phyloP scores from a whole-genome alignment of 2,888 invertebrate species.

The Xiphydria camelus region DNA sequence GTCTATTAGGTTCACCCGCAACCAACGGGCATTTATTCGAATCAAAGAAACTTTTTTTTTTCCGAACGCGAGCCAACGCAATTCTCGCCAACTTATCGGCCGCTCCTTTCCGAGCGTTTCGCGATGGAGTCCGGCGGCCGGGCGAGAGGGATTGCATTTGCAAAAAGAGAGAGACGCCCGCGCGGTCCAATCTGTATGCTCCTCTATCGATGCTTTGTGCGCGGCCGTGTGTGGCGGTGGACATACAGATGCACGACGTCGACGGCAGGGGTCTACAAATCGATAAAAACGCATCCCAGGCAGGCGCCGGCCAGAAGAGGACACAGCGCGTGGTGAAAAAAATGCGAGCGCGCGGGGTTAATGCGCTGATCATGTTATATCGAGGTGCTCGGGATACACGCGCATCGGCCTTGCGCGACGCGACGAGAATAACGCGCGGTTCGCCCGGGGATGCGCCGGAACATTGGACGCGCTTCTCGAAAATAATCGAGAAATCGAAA shows the following conservation, averaged over 20 bases:
- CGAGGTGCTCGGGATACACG: slow-evolving; percentile 49
- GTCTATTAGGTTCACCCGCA: no score
- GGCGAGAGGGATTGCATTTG: slow-evolving; percentile 17
- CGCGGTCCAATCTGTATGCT: slow-evolving; percentile 54
- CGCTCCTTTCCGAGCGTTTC: slow-evolving; percentile 32
- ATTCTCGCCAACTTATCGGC: slow-evolving; percentile 27
- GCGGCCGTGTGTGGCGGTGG: slow-evolving; percentile 29
- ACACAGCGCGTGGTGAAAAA: slow-evolving; percentile 43
- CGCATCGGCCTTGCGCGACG: no score
- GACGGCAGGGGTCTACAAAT: slow-evolving; percentile 54
- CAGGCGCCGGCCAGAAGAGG: slow-evolving; percentile 52
- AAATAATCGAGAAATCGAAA: no score
- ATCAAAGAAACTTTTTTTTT: slow-evolving; percentile 5
- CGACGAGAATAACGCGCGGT: no score
- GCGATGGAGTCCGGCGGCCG: slow-evolving; percentile 33
- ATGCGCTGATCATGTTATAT: slow-evolving; percentile 58
- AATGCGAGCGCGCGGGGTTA: slow-evolving; percentile 53
- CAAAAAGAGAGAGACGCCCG: slow-evolving; percentile 49
- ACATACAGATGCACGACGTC: slow-evolving; percentile 42
- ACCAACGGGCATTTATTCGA: no score
- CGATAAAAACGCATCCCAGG: slow-evolving; percentile 59
- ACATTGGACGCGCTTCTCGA: no score
- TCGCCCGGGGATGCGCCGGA: no score
- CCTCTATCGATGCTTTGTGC: slow-evolving; percentile 53
- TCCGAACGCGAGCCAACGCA: neutral